These are phyloP conservation scores for Acleris emargana DNA, from an alignment of 2,888 invertebrate genomes.

Conservation along the genomic window DNA sequence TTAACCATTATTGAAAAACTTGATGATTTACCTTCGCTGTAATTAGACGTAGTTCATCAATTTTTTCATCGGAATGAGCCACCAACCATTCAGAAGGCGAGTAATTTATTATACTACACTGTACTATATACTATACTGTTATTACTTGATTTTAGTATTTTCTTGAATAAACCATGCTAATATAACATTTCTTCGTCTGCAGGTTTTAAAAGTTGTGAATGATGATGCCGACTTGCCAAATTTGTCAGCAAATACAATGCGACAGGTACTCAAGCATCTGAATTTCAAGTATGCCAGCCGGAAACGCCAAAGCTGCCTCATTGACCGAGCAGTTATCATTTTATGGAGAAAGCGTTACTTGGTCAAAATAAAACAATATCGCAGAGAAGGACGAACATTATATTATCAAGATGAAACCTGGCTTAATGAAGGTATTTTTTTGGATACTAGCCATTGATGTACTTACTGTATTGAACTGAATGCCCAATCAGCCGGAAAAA, in stretches of 20 bases:
- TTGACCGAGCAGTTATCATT: conserved; percentile 5
- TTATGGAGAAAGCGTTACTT: conserved; percentile 9
- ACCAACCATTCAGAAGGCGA: too few species aligned
- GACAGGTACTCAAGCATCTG: conserved; percentile 3
- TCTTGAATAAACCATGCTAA: too few species aligned
- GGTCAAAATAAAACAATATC: conserved; percentile 2
- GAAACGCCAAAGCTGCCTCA: conserved; percentile 9
- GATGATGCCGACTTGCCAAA: not conserved
- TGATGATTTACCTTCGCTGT: conserved; percentile 6
- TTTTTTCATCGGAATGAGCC: conserved; percentile 2
- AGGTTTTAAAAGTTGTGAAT: not conserved
- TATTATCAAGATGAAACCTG: conserved; percentile 17
- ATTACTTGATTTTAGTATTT: too few species aligned
- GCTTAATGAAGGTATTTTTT: conserved; percentile 12
- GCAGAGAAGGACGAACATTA: conserved; percentile 2
- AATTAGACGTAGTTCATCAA: conserved; percentile 3
- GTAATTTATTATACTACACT: too few species aligned
- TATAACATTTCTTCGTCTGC: too few species aligned
- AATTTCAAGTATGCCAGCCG: conserved; percentile 12
- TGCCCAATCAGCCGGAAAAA: conserved; percentile 2
- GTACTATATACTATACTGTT: too few species aligned
- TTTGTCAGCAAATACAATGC: not conserved
- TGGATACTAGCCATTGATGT: conserved; percentile 2
- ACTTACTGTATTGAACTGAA: conserved; percentile 1
- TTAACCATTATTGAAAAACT: not conserved